phyloP scores from a whole-genome alignment of 2,888 invertebrate genomes.

The Anodontia alba region DNA sequence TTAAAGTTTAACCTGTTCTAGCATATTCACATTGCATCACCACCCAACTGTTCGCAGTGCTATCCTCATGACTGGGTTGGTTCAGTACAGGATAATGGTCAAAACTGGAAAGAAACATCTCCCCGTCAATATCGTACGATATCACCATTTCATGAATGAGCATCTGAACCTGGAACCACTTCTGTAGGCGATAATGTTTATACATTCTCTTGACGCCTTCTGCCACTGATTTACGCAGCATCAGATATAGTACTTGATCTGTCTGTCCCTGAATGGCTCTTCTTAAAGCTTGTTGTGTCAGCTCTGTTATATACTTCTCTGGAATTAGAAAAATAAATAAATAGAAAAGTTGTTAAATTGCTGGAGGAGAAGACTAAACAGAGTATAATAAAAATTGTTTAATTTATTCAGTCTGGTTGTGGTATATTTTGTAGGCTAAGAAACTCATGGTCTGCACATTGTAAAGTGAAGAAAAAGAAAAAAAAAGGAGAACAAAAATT shows the following conservation, averaged over 20 bases:
- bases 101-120: neutral
- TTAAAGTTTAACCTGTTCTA: slow-evolving; percentile 28
- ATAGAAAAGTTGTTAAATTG: no score
- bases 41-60: slow-evolving; percentile 31
- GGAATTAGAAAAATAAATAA: slow-evolving; percentile 18
- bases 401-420: no score
- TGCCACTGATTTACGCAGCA: slow-evolving; percentile 46
- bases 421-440: no score
- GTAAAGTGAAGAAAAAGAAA: no score
- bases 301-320: slow-evolving; percentile 39
- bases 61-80: slow-evolving; percentile 23
- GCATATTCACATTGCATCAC: slow-evolving; percentile 50
- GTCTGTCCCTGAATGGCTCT: slow-evolving; percentile 41
- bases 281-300: slow-evolving; percentile 29
- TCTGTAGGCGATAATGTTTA: slow-evolving; percentile 45
- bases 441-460: no score
- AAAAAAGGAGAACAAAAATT: no score
- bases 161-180: slow-evolving; percentile 49
- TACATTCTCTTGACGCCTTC: slow-evolving; percentile 51
- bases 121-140: neutral
- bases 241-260: slow-evolving; percentile 33
- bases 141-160: slow-evolving; percentile 31
- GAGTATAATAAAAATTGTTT: no score
- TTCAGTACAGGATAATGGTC: slow-evolving; percentile 26
- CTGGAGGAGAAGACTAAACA: no score